Conservation (phyloP, 2,888 invertebrate genomes). For the Phoronis australis region DNA sequence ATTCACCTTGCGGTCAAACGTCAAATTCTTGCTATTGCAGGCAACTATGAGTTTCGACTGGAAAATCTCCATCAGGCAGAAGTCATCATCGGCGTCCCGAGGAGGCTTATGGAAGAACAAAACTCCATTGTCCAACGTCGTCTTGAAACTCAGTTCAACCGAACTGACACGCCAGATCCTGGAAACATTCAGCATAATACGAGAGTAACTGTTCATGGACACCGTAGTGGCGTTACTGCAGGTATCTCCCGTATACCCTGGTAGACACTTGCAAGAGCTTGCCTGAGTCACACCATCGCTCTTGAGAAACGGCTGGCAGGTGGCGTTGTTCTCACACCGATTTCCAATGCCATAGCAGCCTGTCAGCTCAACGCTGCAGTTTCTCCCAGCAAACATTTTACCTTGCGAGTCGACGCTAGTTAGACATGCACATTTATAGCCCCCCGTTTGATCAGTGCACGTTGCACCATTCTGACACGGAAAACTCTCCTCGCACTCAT, state of each 20-base stretch:
- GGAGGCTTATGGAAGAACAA: constrained; percentile 59
- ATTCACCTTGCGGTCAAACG: constrained; percentile 15
- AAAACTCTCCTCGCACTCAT: constrained; percentile 48
- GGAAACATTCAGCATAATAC: neutral
- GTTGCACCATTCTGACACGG: constrained; percentile 57
- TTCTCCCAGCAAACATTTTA: constrained; percentile 35
- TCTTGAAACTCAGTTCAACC: constrained; percentile 70
- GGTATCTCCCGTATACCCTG: constrained; percentile 76
- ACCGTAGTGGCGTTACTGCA: constrained; percentile 61
- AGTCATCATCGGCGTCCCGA: constrained; percentile 13
- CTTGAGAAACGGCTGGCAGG: constrained; percentile 76
- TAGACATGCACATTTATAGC: constrained; percentile 77
- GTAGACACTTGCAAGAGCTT: constrained; percentile 77
- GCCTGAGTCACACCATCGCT: constrained; percentile 67
- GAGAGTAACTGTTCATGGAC: constrained; percentile 26
- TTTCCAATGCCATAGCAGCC: constrained; percentile 24
- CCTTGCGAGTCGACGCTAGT: constrained; percentile 67
- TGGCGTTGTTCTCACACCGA: constrained; percentile 61
- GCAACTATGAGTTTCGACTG: too few species aligned
- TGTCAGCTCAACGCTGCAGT: constrained; percentile 38
- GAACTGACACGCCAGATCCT: neutral
- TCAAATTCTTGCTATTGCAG: neutral
- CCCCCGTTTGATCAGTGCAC: constrained; percentile 59
- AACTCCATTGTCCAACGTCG: constrained; percentile 79
- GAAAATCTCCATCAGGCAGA: too few species aligned